These are phyloP conservation scores for Catamblyrhynchus diadema DNA, from an alignment of 2,797 vertebrate species.

Conservation along the genomic window DNA sequence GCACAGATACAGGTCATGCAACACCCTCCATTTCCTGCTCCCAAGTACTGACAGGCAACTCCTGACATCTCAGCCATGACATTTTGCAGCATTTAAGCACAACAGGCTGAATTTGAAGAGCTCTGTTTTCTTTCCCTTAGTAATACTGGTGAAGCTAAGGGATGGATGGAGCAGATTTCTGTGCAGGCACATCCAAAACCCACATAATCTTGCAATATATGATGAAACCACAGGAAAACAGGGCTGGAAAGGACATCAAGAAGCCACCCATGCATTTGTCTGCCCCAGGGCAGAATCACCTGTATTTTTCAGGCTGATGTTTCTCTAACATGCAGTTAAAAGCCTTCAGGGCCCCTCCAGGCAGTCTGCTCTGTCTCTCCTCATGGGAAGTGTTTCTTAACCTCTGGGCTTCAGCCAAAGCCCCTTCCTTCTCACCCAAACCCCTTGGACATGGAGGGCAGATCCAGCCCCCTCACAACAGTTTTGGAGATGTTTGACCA, in stretches of 20 bases:
- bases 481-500: background rate
- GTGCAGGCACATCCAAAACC: background rate
- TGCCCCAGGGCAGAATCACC: background rate
- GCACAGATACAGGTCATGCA: fast-evolving
- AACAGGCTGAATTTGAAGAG: background rate
- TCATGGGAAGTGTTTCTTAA: background rate
- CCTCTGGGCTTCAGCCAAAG: background rate
- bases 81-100: background rate
- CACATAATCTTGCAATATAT: background rate
- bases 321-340: background rate
- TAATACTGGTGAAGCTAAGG: background rate
- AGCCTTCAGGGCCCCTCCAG: background rate
- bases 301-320: background rate
- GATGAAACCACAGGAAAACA: background rate
- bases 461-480: fast-evolving
- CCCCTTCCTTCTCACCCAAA: background rate
- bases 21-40: background rate
- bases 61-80: background rate
- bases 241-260: background rate
- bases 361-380: background rate
- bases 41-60: background rate
- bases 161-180: background rate
- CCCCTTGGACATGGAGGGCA: background rate
- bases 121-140: background rate
- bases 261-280: background rate